Conservation (phyloP, 2,113 vertebrate genomes). For the Apteryx mantelli region DNA sequence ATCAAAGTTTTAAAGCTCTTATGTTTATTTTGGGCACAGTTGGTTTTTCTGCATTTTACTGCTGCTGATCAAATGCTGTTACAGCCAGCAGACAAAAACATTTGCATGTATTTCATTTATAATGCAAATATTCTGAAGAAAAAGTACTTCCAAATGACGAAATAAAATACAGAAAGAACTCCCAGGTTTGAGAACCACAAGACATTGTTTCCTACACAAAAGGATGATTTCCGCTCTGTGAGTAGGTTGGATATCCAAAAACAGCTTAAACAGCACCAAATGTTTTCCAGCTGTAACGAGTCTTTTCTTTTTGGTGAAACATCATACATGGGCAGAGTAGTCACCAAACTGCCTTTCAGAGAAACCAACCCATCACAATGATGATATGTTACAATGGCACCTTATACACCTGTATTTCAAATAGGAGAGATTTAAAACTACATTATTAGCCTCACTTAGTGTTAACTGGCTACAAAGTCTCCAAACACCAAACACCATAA, state of each 20-base stretch:
- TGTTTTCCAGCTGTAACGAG: fast-evolving
- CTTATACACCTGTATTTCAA: not conserved
- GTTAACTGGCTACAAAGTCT: not conserved
- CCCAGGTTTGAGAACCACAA: not conserved
- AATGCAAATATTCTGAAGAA: not conserved
- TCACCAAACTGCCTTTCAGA: not conserved
- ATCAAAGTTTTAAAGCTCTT: not conserved
- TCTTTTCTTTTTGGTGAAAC: not conserved
- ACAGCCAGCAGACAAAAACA: not conserved
- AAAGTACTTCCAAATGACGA: not conserved
- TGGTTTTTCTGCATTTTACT: not conserved
- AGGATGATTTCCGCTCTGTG: not conserved
- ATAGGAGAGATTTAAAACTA: not conserved
- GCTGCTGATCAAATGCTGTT: not conserved
- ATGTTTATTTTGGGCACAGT: not conserved
- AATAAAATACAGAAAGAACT: not conserved
- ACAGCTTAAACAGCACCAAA: not conserved
- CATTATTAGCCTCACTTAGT: not conserved
- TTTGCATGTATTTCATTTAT: not conserved
- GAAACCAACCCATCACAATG: not conserved
- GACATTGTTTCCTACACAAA: not conserved
- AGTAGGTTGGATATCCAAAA: not conserved
- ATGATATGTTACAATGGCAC: not conserved
- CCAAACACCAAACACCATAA: not conserved
- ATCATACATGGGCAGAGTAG: not conserved